Evolutionary conservation across 2,113 vertebrate genomes (phyloP), one percentile per base, ranked within the genome.

Genomic region (Cyphomyrus discorhynchus): DNA sequence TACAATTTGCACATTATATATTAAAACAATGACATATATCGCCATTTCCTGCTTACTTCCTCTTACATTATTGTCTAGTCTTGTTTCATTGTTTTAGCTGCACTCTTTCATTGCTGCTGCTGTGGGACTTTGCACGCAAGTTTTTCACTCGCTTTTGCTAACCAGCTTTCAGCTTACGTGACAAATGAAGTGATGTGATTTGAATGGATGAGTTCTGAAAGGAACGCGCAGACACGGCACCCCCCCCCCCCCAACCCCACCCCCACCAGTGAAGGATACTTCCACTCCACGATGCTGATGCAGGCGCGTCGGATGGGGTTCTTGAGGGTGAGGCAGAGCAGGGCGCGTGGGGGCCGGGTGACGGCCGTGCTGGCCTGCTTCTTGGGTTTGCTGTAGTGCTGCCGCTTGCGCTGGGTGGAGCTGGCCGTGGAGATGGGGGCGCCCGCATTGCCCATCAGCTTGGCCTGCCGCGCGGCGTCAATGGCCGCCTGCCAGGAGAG

Each of bases 221-320:
- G 56, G 62, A 31, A 70, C 3, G 10, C 3, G 10, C n/a, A 13
- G 62, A 31, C n/a, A 70, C n/a, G 3, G n/a, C 62, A 3, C n/a
- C n/a, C 9, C 10, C 47, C 19, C 3, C 19, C 31, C 35, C n/a
- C 62, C 31, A 10, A 0, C 88, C 46, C 45, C 11, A 2, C 7
- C 24, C 27, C 46, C 49, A 27, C 35, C 35, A 2, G 87, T 21
- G 80, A 98, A 99, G 98, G 98, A 99, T 99, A 99, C 96, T 99
- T 99, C 98, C 98, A 99, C 95, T 99, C 98, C 4, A 99, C 98
- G n/a, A 99, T 98, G 96, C 96, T 99, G 95, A 99, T 99, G 94
- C 98, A 99, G 0, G 98, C 98, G 94, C 98, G 95, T 90, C 98
- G 96, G 93, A 99, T 97, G 94, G 98, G 98, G 92, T 99, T 99